Percentiles rank a stretch among this genome's conserved stretches.
These are phyloP conservation scores for Cyphomyrus discorhynchus DNA, from an alignment of 2,113 vertebrate genomes.

Conservation along the genomic window DNA sequence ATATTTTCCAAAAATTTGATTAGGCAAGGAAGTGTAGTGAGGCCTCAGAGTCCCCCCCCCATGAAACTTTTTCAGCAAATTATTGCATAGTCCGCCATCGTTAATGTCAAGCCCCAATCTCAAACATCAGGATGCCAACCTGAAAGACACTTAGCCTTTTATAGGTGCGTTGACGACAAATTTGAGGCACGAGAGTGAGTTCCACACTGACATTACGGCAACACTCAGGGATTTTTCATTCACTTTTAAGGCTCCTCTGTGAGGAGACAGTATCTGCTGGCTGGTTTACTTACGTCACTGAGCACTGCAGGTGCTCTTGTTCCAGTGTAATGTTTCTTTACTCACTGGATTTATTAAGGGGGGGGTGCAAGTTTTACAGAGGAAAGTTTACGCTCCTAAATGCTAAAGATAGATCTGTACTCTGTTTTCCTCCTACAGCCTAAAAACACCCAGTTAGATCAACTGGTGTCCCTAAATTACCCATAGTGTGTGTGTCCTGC, in stretches of 20 bases:
- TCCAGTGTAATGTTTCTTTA: neutral
- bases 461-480: neutral
- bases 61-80: neutral
- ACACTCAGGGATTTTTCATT: neutral
- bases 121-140: neutral
- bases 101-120: neutral
- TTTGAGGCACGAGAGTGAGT: neutral
- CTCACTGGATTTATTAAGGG: neutral
- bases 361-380: neutral
- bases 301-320: neutral
- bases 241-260: neutral
- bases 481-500: neutral
- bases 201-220: neutral
- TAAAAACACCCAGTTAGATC: neutral
- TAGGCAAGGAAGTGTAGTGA: neutral
- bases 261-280: neutral
- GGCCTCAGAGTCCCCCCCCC: neutral
- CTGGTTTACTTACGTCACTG: neutral
- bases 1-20: neutral
- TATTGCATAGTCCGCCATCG: neutral
- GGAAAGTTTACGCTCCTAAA: neutral
- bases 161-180: neutral
- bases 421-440: neutral
- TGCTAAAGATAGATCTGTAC: neutral
- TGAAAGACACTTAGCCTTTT: neutral